Percentiles rank a stretch among this genome's conserved stretches.
phyloP scores from a whole-genome alignment of 2,797 vertebrate species.

The Eremophila alpestris region DNA sequence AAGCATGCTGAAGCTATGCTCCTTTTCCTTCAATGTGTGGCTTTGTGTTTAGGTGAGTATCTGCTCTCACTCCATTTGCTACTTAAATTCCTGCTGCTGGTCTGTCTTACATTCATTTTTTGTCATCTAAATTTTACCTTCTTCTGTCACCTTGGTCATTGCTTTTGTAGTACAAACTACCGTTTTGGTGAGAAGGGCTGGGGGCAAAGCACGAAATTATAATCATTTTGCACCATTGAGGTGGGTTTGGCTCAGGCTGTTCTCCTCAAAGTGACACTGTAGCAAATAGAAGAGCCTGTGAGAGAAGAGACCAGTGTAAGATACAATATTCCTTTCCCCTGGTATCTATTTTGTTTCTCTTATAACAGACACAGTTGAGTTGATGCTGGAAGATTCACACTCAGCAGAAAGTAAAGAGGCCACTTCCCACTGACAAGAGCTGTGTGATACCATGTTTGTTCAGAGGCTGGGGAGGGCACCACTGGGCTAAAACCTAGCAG shows the following conservation, averaged over 20 bases:
- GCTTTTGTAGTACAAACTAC: background rate
- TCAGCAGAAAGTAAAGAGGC: background rate
- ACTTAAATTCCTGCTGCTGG: background rate
- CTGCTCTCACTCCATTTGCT: background rate
- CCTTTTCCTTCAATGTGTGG: background rate
- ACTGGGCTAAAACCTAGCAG: background rate
- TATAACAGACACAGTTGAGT: background rate
- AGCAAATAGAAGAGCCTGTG: background rate
- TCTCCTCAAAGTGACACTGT: background rate
- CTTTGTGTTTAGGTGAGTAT: background rate
- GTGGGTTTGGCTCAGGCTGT: background rate
- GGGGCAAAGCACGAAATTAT: background rate
- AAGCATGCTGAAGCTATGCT: background rate
- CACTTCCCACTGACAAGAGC: background rate
- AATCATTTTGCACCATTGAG: background rate
- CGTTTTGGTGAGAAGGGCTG: background rate
- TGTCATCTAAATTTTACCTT: background rate
- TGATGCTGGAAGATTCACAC: background rate
- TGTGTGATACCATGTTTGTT: accelerated
- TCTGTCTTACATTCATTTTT: background rate
- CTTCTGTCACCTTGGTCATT: accelerated
- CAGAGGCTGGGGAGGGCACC: background rate
- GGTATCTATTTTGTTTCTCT: background rate
- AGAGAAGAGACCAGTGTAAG: background rate
- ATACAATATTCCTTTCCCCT: background rate